A percentile compares a stretch with the other conserved stretches of the same genome.
phyloP scores from a whole-genome alignment of 2,797 vertebrate species.

The Botia almorhae region DNA sequence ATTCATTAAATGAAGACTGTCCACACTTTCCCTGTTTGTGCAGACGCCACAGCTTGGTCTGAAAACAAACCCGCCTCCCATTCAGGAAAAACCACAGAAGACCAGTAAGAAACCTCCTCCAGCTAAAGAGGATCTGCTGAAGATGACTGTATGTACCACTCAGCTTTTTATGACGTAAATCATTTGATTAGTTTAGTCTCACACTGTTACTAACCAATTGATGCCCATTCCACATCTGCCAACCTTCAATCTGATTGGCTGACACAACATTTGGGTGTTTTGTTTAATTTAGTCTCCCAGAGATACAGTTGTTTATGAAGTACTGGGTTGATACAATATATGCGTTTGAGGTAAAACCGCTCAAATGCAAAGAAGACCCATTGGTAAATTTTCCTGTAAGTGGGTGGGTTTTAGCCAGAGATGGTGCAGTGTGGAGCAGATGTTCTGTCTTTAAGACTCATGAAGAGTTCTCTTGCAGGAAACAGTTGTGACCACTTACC shows the following conservation, averaged over 20 bases:
- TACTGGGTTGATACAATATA: no score
- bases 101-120: slow-evolving; percentile 94
- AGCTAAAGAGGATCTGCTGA: slow-evolving; percentile 93
- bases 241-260: no score
- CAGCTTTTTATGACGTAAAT: neutral
- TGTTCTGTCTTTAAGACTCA: no score
- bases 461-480: slow-evolving; percentile 75
- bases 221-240: neutral
- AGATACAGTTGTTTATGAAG: no score
- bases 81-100: slow-evolving; percentile 98
- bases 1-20: no score
- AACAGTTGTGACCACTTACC: slow-evolving; percentile 87
- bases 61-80: slow-evolving; percentile 97
- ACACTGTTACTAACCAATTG: no score
- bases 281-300: neutral
- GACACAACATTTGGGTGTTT: neutral
- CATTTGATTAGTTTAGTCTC: neutral
- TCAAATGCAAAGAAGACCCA: no score
- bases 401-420: no score
- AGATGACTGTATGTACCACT: slow-evolving; percentile 86
- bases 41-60: slow-evolving; percentile 95
- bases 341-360: no score
- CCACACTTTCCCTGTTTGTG: neutral
- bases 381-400: no score
- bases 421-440: no score